Conservation (phyloP, 2,113 vertebrate genomes). For the Sturnira hondurensis region DNA sequence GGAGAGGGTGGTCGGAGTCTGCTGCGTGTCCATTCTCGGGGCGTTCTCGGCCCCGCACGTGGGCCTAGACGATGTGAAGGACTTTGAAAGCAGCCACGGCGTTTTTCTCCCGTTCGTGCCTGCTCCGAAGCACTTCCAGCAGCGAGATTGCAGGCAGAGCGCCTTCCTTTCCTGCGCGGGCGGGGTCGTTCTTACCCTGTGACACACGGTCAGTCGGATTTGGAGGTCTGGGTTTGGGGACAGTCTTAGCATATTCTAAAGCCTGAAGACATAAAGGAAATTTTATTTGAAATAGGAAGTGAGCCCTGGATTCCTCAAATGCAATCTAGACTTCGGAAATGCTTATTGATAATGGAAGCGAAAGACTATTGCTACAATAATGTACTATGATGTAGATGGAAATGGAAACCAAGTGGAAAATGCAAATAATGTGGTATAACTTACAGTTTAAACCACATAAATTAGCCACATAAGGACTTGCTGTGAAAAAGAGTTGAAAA, state of each 20-base stretch:
- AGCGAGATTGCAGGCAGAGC: slow-evolving; percentile 75
- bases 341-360: not conserved
- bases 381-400: not conserved
- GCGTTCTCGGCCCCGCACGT: accelerated
- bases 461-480: not conserved
- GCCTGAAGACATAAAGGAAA: slow-evolving; percentile 79
- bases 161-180: slow-evolving; percentile 46
- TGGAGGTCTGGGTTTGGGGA: slow-evolving; percentile 83
- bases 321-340: not conserved
- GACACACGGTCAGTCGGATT: slow-evolving; percentile 51
- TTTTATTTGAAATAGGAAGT: not conserved
- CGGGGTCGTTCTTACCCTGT: slow-evolving; percentile 32
- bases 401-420: not conserved
- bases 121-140: slow-evolving; percentile 83
- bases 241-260: slow-evolving; percentile 91
- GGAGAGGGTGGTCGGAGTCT: not conserved
- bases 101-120: slow-evolving; percentile 90
- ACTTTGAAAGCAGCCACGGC: slow-evolving; percentile 84
- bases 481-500: not conserved
- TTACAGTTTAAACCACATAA: not conserved
- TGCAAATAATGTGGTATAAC: not conserved
- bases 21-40: accelerated
- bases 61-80: slow-evolving; percentile 74
- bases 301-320: not conserved
- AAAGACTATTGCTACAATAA: not conserved